Evolutionary conservation across 35 echinoderm and acorn worm genomes (phyloP).

Genomic region (Acanthaster planci): DNA sequence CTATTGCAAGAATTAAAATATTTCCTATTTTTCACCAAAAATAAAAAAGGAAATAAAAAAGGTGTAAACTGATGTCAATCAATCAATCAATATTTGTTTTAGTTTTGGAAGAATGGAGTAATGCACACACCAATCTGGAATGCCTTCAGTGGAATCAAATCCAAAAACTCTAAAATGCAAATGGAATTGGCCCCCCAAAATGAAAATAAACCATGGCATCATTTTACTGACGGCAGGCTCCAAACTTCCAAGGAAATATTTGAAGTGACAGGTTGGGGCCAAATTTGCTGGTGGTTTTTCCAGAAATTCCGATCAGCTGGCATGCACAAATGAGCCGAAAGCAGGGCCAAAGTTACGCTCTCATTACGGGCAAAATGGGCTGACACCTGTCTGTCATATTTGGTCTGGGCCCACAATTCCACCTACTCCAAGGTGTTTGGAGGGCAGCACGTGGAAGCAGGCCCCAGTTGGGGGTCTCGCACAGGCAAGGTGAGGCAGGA

Average conservation of each 20-base stretch:
- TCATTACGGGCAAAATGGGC: not conserved
- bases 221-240: not conserved
- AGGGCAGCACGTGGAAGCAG: too few species aligned
- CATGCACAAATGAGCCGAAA: not conserved
- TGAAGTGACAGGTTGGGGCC: not conserved
- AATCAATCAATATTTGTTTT: too few species aligned
- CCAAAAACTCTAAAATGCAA: not conserved
- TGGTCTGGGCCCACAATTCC: not conserved
- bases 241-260: conserved; percentile 19
- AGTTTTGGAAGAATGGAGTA: too few species aligned
- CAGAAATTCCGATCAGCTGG: not conserved
- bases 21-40: too few species aligned
- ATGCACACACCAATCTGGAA: too few species aligned
- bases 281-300: not conserved
- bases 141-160: too few species aligned
- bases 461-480: too few species aligned
- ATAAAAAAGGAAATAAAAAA: too few species aligned
- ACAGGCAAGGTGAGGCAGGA: not conserved
- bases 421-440: not conserved
- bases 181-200: not conserved
- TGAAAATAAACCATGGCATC: conserved; percentile 14
- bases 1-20: too few species aligned
- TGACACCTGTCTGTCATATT: conserved; percentile 16
- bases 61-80: too few species aligned
- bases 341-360: not conserved